Conservation (phyloP, 2,797 vertebrate species). For the Fistularia tabacaria region DNA sequence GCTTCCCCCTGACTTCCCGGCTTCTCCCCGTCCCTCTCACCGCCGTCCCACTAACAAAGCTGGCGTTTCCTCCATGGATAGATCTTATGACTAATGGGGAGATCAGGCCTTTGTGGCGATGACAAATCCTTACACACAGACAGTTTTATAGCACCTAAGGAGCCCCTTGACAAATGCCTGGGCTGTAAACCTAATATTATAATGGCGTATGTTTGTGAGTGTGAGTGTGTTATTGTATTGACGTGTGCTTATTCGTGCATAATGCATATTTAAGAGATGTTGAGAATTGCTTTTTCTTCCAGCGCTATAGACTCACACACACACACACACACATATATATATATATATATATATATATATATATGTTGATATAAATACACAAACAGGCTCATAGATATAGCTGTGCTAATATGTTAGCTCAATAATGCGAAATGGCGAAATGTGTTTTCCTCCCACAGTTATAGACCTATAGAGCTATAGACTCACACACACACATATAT, state of each 20-base stretch:
- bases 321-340: slow-evolving; percentile 14
- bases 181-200: slow-evolving; percentile 88
- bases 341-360: too few relatives aligned
- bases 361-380: not conserved
- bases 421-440: too few relatives aligned
- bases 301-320: slow-evolving; percentile 53
- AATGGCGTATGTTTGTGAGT: slow-evolving; percentile 73
- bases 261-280: slow-evolving; percentile 81
- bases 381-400: slow-evolving; percentile 8
- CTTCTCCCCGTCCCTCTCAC: slow-evolving; percentile 2
- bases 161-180: slow-evolving; percentile 82
- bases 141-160: slow-evolving; percentile 93
- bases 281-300: slow-evolving; percentile 79
- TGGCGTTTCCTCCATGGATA: slow-evolving; percentile 44
- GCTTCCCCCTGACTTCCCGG: slow-evolving; percentile 2
- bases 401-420: too few relatives aligned
- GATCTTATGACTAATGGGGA: slow-evolving; percentile 90
- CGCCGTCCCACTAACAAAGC: slow-evolving; percentile 53
- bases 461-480: too few relatives aligned
- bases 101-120: slow-evolving; percentile 82
- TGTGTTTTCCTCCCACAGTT: too few relatives aligned
- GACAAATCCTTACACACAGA: slow-evolving; percentile 85
- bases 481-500: slow-evolving; percentile 32
- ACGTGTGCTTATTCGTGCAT: slow-evolving; percentile 23
- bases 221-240: slow-evolving; percentile 41